These are phyloP conservation scores for Oegoconia quadripuncta DNA, from an alignment of 2,888 invertebrate genomes.

Conservation along the genomic window DNA sequence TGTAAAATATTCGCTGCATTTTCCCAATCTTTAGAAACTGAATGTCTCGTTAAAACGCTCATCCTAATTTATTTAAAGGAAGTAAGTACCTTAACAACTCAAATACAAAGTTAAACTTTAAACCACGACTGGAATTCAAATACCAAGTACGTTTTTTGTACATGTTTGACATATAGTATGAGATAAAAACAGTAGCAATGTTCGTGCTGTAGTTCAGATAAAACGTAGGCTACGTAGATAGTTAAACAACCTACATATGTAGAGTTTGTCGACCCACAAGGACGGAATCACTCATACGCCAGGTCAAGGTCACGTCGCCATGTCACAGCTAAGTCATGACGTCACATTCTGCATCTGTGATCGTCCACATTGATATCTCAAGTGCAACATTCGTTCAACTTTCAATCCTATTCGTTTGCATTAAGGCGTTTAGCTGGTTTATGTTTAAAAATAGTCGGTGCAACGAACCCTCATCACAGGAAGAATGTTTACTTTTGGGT, in stretches of 20 bases:
- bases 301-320: constrained; percentile 69
- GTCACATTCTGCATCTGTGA: constrained; percentile 69
- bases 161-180: no score
- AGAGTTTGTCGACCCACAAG: constrained; percentile 68
- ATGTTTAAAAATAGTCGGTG: constrained; percentile 54
- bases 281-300: constrained; percentile 71
- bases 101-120: no score
- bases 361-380: constrained; percentile 64
- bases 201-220: no score
- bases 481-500: constrained; percentile 39
- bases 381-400: constrained; percentile 38
- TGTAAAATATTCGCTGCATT: no score
- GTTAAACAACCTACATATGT: constrained; percentile 45
- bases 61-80: no score
- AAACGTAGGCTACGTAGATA: constrained; percentile 14
- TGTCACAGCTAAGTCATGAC: constrained; percentile 54
- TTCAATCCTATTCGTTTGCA: constrained; percentile 44
- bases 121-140: no score
- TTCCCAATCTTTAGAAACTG: no score
- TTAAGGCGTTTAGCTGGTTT: constrained; percentile 33
- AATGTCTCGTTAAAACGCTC: no score
- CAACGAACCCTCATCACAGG: constrained; percentile 56
- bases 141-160: no score
- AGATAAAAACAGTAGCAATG: no score
- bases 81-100: no score